Conservation (phyloP, 2,888 invertebrate genomes). For the Sinotaia quadrata region DNA sequence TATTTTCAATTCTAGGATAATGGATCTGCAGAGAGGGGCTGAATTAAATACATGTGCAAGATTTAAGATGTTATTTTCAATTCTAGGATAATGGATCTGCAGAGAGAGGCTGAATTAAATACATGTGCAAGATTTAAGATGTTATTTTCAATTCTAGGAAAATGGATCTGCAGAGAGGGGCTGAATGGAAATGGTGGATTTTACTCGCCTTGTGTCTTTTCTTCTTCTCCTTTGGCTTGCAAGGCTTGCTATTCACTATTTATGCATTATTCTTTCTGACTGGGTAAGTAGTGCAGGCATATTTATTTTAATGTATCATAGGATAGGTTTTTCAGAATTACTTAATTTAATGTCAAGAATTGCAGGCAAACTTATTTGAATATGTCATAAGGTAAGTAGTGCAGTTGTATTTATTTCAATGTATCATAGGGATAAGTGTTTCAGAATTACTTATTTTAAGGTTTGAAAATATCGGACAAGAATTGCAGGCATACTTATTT, state of each 20-base stretch:
- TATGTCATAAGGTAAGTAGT: slow-evolving; percentile 58
- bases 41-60: too few species aligned
- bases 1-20: slow-evolving; percentile 24
- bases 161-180: slow-evolving; percentile 48
- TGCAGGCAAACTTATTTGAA: too few species aligned
- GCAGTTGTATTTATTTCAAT: not conserved
- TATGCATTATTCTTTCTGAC: slow-evolving; percentile 46
- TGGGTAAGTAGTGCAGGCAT: slow-evolving; percentile 51
- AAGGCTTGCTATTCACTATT: slow-evolving; percentile 47
- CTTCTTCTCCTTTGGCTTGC: slow-evolving; percentile 53
- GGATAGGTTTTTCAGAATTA: not conserved
- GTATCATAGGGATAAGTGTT: not conserved
- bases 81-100: slow-evolving; percentile 46
- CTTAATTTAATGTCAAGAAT: too few species aligned
- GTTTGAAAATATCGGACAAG: too few species aligned
- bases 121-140: too few species aligned
- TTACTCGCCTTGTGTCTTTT: slow-evolving; percentile 50
- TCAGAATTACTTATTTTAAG: too few species aligned
- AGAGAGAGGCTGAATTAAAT: slow-evolving; percentile 35
- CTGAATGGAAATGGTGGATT: slow-evolving; percentile 49
- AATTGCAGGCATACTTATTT: too few species aligned
- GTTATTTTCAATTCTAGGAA: slow-evolving; percentile 16
- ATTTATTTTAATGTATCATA: not conserved
- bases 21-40: slow-evolving; percentile 46
- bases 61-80: too few species aligned